Base-by-base conservation (phyloP, 1,140 invertebrate genomes). In the Drosophila sulfurigaster region DNA sequence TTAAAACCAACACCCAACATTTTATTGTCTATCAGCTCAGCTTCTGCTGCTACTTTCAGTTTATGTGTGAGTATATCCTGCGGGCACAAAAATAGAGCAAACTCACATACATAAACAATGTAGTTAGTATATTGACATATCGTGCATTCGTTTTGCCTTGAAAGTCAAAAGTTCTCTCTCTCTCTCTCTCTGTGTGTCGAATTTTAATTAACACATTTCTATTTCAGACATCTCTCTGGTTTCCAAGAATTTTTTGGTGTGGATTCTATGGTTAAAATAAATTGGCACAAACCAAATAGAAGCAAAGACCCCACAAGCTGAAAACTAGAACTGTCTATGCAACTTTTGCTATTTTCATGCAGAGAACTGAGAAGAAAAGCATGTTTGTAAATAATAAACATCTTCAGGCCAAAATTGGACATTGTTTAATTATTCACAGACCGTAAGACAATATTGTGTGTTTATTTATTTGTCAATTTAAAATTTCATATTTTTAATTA, bases 21-120 rank as follows among this genome's bases (percentile, higher is more conserved):
- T 78, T 66, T 78, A 65, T 65, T 78, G 51, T 64, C 77, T 67
- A 54, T 46, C 68, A 73, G 58, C 63, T 67, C 65, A 59, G 32
- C 28, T 3, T 41, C 43, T 57, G 59, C 52, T 49, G 63, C 13
- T 57, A 59, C 43, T 7, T 5, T 2, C 5, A 20, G 3, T 3
- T 8, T 13, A 3, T 43, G 13, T 54, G 7, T 48, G 20, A 30
- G 16, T 51, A 30, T 51, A 8, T 35, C 25, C 25, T 16, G 38
- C 35, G 10, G 35, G 2, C 8, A 28, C 32, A 3, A 25, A 25
- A 25, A 25, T 25, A 25, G 20, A 25, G 20, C 20, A 25, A 25
- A 25, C 20, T 25, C 20, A 25, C 20, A 25, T 25, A 25, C 20
- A 30, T 2, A 43, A 6, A 60, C 58, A 56, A 11, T n/a, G 10